phyloP scores from a whole-genome alignment of 2,888 invertebrate species.

The Spisula subtruncata region DNA sequence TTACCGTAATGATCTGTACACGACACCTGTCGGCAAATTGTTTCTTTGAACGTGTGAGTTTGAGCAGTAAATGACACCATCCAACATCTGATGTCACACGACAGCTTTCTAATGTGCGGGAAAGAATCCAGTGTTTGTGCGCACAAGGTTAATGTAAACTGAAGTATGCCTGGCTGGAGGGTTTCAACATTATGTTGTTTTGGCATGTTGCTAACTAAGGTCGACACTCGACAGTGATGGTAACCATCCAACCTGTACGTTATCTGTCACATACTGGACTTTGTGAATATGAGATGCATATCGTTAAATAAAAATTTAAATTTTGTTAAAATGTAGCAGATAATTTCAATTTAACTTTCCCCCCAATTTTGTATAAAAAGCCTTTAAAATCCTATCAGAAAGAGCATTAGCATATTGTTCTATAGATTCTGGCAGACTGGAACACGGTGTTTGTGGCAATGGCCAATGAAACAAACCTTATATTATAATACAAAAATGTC shows the following conservation, averaged over 20 bases:
- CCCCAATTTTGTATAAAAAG: no score
- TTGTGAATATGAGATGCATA: not conserved
- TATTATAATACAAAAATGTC: no score
- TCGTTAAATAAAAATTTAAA: not conserved
- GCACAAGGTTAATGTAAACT: not conserved
- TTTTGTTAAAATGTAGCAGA: not conserved
- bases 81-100: not conserved
- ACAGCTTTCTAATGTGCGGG: not conserved
- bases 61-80: slow-evolving; percentile 33
- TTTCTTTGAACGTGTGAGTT: slow-evolving; percentile 44
- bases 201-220: not conserved
- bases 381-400: no score
- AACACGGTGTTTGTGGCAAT: no score
- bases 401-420: no score
- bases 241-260: not conserved
- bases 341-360: no score
- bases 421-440: no score
- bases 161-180: not conserved
- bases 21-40: slow-evolving; percentile 46
- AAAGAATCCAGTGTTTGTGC: not conserved
- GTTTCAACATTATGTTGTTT: not conserved
- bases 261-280: not conserved
- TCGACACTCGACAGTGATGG: not conserved
- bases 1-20: slow-evolving; percentile 23
- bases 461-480: no score